Evolutionary conservation across 2,888 invertebrate species (phyloP).

Genomic region (Cordilura impudica): DNA sequence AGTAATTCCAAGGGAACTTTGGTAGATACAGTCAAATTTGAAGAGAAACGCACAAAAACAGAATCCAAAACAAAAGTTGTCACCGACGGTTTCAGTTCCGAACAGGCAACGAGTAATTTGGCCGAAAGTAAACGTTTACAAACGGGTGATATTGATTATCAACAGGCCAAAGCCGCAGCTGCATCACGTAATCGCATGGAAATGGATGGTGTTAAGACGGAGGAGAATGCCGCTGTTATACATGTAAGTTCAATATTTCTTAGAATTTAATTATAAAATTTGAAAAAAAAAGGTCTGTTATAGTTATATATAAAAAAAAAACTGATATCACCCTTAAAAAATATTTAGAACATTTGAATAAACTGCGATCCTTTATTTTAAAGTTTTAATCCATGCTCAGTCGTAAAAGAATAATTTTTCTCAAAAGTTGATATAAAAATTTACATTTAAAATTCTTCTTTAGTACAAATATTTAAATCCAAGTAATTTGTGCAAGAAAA

Average conservation of each 20-base stretch:
- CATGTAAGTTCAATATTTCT: slow-evolving; percentile 81
- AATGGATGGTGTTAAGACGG: slow-evolving; percentile 90
- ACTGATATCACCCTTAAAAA: too few relatives aligned
- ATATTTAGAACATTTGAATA: too few relatives aligned
- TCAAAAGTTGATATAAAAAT: too few relatives aligned
- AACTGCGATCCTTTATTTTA: too few relatives aligned
- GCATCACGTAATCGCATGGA: slow-evolving; percentile 88
- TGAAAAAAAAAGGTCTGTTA: slow-evolving; percentile 22
- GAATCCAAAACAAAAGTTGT: slow-evolving; percentile 88
- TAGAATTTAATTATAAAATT: not conserved
- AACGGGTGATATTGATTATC: slow-evolving; percentile 89
- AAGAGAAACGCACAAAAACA: slow-evolving; percentile 89
- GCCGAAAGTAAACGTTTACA: slow-evolving; percentile 87
- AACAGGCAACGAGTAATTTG: slow-evolving; percentile 84
- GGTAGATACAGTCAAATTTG: slow-evolving; percentile 86
- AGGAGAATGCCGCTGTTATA: slow-evolving; percentile 89
- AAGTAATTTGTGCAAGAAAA: too few relatives aligned
- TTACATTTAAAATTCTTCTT: too few relatives aligned
- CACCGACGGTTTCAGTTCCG: slow-evolving; percentile 89
- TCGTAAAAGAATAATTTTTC: too few relatives aligned
- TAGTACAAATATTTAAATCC: too few relatives aligned
- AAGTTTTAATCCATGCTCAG: too few relatives aligned
- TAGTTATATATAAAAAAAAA: too few relatives aligned
- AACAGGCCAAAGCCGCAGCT: slow-evolving; percentile 87
- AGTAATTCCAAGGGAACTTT: slow-evolving; percentile 74